Percentiles rank a stretch among this genome's conserved stretches.
phyloP scores from a whole-genome alignment of 2,888 invertebrate species.

The Oligia fasciuncula region DNA sequence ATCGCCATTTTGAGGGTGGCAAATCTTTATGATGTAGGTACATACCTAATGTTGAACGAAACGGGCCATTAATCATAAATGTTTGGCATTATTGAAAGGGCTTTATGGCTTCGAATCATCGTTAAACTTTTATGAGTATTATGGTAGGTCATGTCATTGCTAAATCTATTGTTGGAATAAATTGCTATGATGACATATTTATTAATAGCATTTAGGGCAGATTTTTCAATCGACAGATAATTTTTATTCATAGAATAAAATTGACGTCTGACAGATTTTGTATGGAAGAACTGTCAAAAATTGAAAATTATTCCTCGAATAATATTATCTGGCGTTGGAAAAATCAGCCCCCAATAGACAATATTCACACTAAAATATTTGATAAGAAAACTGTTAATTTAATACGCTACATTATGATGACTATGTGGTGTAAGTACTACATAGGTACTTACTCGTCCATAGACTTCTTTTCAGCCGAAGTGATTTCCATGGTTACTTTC shows the following conservation, averaged over 20 bases:
- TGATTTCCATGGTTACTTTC: no score
- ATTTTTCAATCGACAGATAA: no score
- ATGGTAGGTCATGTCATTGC: constrained; percentile 29
- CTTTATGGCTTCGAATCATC: background rate
- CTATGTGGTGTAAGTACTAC: no score
- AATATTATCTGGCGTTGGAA: no score
- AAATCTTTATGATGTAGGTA: constrained; percentile 41
- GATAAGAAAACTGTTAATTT: background rate
- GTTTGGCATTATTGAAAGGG: constrained; percentile 21
- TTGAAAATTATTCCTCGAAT: no score
- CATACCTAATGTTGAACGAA: constrained; percentile 20
- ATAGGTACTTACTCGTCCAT: no score
- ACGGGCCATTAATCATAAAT: constrained; percentile 32
- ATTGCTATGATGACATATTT: background rate
- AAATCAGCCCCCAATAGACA: background rate
- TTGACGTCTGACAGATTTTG: no score
- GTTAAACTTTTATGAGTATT: constrained; percentile 32
- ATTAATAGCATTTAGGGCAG: background rate
- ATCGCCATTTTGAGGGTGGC: constrained; percentile 15
- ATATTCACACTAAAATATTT: background rate
- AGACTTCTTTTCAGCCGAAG: no score
- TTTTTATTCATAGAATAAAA: no score
- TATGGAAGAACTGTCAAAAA: no score
- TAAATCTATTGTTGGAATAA: constrained; percentile 11
- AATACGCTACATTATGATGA: no score